Evolutionary conservation across 2,113 vertebrate species (phyloP).

Genomic region (Megalops atlanticus): DNA sequence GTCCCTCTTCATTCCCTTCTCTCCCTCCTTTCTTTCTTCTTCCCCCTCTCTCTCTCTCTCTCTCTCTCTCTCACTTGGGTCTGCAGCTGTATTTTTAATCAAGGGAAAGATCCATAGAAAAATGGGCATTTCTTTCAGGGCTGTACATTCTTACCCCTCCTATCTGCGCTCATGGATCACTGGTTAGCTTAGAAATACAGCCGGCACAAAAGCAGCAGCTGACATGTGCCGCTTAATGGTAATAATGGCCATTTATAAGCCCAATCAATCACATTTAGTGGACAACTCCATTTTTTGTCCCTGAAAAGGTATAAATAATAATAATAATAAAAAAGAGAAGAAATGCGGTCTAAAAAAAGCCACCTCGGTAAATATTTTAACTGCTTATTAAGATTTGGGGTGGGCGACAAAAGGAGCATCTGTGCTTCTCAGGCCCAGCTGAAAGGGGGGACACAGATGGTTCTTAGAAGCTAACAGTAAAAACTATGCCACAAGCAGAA

Average conservation of each 20-base stretch:
- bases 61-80: conserved; percentile 67
- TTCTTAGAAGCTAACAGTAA: conserved; percentile 77
- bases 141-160: conserved; percentile 91
- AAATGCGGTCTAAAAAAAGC: conserved; percentile 72
- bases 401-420: conserved; percentile 93
- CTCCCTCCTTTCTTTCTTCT: conserved; percentile 55
- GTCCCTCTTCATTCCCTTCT: conserved; percentile 53
- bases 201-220: conserved; percentile 92
- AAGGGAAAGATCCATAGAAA: conserved; percentile 89
- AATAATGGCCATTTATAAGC: conserved; percentile 99
- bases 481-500: conserved; percentile 67
- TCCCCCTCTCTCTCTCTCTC: conserved; percentile 57
- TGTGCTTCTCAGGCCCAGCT: conserved; percentile 80
- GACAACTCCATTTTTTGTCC: conserved; percentile 97
- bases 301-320: conserved; percentile 99
- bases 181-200: conserved; percentile 98
- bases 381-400: conserved; percentile 96
- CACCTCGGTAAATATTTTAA: conserved; percentile 99
- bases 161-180: conserved; percentile 95
- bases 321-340: conserved; percentile 75
- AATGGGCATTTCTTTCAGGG: conserved; percentile 84
- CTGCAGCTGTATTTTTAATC: conserved; percentile 93
- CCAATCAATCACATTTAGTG: conserved; percentile 99
- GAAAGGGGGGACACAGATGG: conserved; percentile 88
- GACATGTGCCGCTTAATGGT: conserved; percentile 94